A percentile compares a stretch with the other conserved stretches of the same genome.
Evolutionary conservation across 2,113 vertebrate species (phyloP).

Genomic region (Amphiprion ocellaris): DNA sequence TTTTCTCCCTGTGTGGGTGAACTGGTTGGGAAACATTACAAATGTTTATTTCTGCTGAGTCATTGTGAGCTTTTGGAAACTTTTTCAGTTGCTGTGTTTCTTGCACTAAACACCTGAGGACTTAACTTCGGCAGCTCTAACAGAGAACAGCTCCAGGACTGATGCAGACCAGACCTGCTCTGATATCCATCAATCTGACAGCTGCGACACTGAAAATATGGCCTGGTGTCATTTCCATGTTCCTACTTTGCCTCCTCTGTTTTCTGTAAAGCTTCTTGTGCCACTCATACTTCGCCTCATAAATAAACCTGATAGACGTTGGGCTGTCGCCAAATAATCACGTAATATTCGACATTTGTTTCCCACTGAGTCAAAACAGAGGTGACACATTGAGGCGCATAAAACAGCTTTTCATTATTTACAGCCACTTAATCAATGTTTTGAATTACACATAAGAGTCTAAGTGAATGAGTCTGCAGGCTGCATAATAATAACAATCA

Average conservation of each 20-base stretch:
- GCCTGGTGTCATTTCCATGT: not conserved
- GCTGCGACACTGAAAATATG: conserved; percentile 23
- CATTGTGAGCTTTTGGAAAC: conserved; percentile 1
- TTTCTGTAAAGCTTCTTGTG: conserved; percentile 15
- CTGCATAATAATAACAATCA: conserved; percentile 41
- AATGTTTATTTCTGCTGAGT: conserved; percentile 27
- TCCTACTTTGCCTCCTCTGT: conserved; percentile 20
- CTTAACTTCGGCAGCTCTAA: not conserved
- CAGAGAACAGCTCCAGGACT: conserved; percentile 1
- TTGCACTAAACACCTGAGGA: not conserved
- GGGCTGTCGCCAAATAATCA: conserved; percentile 22
- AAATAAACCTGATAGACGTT: conserved; percentile 4
- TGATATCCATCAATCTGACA: conserved; percentile 22
- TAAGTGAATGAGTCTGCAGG: conserved; percentile 55
- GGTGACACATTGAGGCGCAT: conserved; percentile 28
- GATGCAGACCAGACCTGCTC: conserved; percentile 27
- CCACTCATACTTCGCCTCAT: not conserved
- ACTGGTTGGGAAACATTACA: not conserved
- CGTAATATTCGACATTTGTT: conserved; percentile 19
- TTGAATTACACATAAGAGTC: conserved; percentile 60
- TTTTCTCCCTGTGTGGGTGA: not conserved
- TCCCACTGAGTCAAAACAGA: conserved; percentile 9
- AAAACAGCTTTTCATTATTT: conserved; percentile 48
- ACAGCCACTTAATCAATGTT: conserved; percentile 56
- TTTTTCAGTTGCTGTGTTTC: not conserved